These are phyloP conservation scores for Prinia subflava DNA, from an alignment of 2,113 vertebrate genomes.

Conservation along the genomic window DNA sequence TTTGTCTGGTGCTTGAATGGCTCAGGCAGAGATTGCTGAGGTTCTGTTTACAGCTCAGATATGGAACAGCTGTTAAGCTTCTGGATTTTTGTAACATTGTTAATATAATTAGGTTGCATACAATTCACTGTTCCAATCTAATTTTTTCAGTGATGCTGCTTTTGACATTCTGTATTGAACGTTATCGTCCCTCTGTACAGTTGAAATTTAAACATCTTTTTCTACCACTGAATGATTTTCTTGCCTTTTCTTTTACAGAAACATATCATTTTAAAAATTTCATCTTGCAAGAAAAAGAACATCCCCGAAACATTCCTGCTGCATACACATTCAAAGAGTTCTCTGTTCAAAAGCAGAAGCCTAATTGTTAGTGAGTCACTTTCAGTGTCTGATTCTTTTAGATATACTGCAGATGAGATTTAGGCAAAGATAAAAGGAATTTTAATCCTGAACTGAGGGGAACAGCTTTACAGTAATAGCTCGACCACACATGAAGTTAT, in stretches of 20 bases:
- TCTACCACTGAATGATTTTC: neutral
- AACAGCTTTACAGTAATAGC: neutral
- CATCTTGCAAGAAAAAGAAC: neutral
- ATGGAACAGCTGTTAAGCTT: conserved; percentile 27
- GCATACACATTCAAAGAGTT: neutral
- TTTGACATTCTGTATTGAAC: neutral
- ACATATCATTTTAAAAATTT: neutral
- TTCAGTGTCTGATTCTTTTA: conserved; percentile 33
- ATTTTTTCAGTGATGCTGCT: conserved; percentile 7
- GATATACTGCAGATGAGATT: neutral
- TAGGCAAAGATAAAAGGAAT: neutral
- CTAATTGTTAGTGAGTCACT: conserved; percentile 11
- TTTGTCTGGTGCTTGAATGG: neutral
- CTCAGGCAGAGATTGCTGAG: neutral
- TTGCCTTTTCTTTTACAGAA: neutral
- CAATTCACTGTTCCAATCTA: conserved; percentile 27
- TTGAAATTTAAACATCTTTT: neutral
- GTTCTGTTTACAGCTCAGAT: neutral
- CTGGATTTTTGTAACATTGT: conserved; percentile 36
- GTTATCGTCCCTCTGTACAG: neutral
- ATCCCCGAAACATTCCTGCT: neutral
- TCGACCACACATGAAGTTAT: neutral
- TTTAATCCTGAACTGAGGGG: neutral
- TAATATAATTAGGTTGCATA: conserved; percentile 48
- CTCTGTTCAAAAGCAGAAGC: neutral